phyloP scores from a whole-genome alignment of 2,797 vertebrate species.

The Gadopsis bispinosus region DNA sequence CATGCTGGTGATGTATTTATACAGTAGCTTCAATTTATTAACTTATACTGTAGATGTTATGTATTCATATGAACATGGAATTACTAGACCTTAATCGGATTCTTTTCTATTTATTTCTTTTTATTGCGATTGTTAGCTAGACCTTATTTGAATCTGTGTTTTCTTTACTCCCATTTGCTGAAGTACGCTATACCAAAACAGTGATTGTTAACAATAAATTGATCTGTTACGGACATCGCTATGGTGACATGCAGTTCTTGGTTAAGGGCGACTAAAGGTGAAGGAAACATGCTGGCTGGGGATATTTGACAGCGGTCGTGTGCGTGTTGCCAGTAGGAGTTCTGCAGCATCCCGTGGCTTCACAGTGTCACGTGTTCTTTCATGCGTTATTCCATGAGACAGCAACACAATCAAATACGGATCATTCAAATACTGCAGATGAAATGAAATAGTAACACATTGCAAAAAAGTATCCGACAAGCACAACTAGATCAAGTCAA shows the following conservation, averaged over 20 bases:
- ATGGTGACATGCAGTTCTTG: conserved; percentile 94
- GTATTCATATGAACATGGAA: conserved; percentile 97
- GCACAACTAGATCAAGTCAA: neutral
- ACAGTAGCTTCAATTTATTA: conserved; percentile 98
- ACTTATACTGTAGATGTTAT: conserved; percentile 99
- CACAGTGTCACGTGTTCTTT: neutral
- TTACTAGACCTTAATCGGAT: conserved; percentile 90
- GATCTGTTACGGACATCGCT: conserved; percentile 95
- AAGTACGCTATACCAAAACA: conserved; percentile 95
- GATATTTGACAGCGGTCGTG: conserved; percentile 11
- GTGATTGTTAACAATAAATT: conserved; percentile 95
- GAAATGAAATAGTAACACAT: neutral
- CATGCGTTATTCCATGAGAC: neutral
- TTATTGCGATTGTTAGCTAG: conserved; percentile 84
- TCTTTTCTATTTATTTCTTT: conserved; percentile 90
- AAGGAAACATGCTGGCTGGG: conserved; percentile 51
- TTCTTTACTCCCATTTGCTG: conserved; percentile 88
- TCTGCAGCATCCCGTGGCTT: neutral
- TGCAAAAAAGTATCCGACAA: neutral
- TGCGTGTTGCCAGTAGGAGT: neutral
- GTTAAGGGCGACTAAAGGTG: conserved; percentile 69
- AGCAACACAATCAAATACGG: neutral
- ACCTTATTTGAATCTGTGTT: conserved; percentile 87
- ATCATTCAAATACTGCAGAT: neutral
- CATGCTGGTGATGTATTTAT: conserved; percentile 99